Evolutionary conservation across 2,797 vertebrate species (phyloP), one percentile per base, ranked within the genome.

Genomic region (Serranus cabrilla): DNA sequence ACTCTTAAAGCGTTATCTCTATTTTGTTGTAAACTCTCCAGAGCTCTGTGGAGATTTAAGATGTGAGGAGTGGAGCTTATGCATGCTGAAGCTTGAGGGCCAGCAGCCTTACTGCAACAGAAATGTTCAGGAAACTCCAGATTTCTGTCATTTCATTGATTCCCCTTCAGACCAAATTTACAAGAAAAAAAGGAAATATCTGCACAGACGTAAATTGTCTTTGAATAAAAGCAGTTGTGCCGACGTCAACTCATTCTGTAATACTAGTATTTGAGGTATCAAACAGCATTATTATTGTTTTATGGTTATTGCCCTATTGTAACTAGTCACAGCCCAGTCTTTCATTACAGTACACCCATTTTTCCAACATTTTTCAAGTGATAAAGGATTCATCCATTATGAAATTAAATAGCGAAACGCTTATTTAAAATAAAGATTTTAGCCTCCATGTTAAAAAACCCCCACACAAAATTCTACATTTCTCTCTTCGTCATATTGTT

Each of bases 11-110:
- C 14, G 46, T 90, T 93, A 92, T 92, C 80, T 88, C 27, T 79
- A 31, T 87, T 89, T 89, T 82, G 81, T 85, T 92, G 86, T 82
- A 81, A 89, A 92, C 78, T 89, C 92, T 89, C 56, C 73, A 65
- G 73, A 88, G 85, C 80, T 89, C 81, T 85, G 65, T 79, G 66
- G 74, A 88, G 85, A 89, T 83, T 84, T 67, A 70, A 86, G 87
- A 78, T 83, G 71, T 81, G 59, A 70, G 45, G 64, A 74, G 73
- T 65, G 77, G 40, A 78, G 65, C 70, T 85, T 73, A 51, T 70
- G 80, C 71, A 82, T 18, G 64, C 59, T 65, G 73, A 59, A 79
- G 78, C 89, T 84, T 14, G 43, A 70, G 82, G 62, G 71, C 64
- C 74, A 61, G 68, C 61, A 8, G 51, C 61, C 31, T 73, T 27